These are phyloP conservation scores for Podabrus alpinus DNA, from an alignment of 2,888 invertebrate species.

Conservation along the genomic window DNA sequence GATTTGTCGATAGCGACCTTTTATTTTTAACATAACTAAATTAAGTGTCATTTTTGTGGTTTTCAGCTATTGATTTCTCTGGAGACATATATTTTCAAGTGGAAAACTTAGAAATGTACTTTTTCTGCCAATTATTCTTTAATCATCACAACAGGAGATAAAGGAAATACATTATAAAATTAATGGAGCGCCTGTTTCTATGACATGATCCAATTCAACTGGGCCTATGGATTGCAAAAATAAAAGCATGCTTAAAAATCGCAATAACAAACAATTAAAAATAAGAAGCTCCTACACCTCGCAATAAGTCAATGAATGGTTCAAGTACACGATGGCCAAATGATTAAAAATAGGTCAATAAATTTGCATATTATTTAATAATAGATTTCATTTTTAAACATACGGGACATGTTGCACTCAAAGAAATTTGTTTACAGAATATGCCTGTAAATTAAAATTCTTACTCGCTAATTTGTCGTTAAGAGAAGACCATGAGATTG, in stretches of 20 bases:
- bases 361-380: background rate
- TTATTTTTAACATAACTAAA: too few species aligned
- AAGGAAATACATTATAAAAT: background rate
- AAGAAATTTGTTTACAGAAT: background rate
- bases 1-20: too few species aligned
- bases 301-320: too few species aligned
- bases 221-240: too few species aligned
- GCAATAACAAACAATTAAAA: background rate
- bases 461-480: background rate
- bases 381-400: background rate
- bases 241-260: background rate
- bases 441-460: background rate
- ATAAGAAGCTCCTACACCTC: background rate
- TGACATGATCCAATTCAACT: background rate
- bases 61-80: too few species aligned
- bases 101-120: too few species aligned
- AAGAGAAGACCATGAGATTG: background rate
- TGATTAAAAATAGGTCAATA: background rate
- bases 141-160: too few species aligned
- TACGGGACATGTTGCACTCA: too few species aligned
- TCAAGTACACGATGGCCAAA: background rate
- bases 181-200: background rate
- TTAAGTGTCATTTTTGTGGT: too few species aligned
- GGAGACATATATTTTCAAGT: too few species aligned
- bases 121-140: too few species aligned